phyloP scores from a whole-genome alignment of 1,140 invertebrate species.

The Drosophila saltans region DNA sequence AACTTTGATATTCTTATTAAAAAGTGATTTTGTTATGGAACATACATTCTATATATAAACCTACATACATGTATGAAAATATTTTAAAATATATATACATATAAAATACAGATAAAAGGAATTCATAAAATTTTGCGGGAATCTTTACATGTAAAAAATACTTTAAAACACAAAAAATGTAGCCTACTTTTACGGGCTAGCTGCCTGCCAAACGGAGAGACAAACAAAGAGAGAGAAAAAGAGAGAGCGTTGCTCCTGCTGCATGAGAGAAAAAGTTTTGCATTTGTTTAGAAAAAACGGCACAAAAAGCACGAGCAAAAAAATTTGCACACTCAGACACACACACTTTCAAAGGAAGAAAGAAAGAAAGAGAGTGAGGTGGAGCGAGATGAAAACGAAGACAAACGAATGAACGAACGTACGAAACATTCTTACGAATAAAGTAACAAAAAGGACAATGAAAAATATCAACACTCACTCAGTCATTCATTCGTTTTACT shows the following conservation, averaged over 20 bases:
- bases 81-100: too few relatives aligned
- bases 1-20: too few relatives aligned
- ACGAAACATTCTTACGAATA: conserved; percentile 1
- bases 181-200: not conserved
- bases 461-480: conserved; percentile 1
- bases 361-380: conserved; percentile 12
- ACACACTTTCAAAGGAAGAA: not conserved
- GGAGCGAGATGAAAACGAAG: conserved; percentile 4
- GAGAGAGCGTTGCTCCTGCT: not conserved
- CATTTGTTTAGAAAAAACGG: conserved; percentile 75
- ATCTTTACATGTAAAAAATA: too few relatives aligned
- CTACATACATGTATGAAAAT: too few relatives aligned
- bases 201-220: not conserved
- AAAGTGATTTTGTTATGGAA: too few relatives aligned
- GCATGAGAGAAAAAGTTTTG: conserved; percentile 8
- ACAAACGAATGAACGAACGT: not conserved
- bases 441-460: conserved; percentile 1
- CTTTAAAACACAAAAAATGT: too few relatives aligned
- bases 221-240: not conserved
- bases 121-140: too few relatives aligned
- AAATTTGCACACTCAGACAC: conserved; percentile 37
- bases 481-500: not conserved
- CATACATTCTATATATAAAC: too few relatives aligned
- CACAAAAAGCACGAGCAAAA: conserved; percentile 74
- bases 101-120: too few relatives aligned